Evolutionary conservation across 1,140 invertebrate genomes (phyloP), one percentile per base, ranked within the genome.

Genomic region (Papilio dardanus): DNA sequence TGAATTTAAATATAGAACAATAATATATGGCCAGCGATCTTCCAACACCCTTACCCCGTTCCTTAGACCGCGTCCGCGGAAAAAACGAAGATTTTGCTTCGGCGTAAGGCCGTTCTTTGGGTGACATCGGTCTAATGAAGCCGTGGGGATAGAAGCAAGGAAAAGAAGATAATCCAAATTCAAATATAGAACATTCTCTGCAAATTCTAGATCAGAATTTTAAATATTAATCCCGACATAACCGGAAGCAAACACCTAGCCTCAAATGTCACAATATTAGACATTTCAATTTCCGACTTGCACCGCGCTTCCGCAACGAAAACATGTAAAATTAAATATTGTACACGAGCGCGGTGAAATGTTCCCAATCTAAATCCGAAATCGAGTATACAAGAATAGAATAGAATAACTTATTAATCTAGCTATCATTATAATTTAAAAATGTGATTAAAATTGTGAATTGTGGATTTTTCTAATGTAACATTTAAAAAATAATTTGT

Each of bases 271-370:
- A 62, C 54, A 62, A 62, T 62, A 28, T 62, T 62, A 62, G 54
- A 62, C 54, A 62, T 62, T 62, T 62, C 54, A 62, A 62, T 62
- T 62, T 62, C 54, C 54, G 54, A 28, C 54, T 62, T 28, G 21
- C 54, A 28, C 54, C 24, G 24, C 24, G 54, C 54, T 62, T 62
- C 54, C 54, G 54, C 12, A 14, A 62, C 54, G 54, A 28, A 62
- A 62, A 62, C 54, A 28, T 62, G 21, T 62, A 62, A 62, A 62
- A 62, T 62, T 62, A 62, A 62, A 62, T 62, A 62, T 62, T 28
- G 54, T 62, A 12, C 21, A 62, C 24, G 54, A 62, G 14, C 14
- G 54, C 54, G 54, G 54, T 62, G 54, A 62, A 62, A 62, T 62
- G 12, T 62, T 62, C 12, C 21, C 24, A 28, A 62, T 62, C 24